Evolutionary conservation across 2,888 invertebrate species (phyloP), one percentile per base, ranked within the genome.

Genomic region (Aspidiotus rigidus): DNA sequence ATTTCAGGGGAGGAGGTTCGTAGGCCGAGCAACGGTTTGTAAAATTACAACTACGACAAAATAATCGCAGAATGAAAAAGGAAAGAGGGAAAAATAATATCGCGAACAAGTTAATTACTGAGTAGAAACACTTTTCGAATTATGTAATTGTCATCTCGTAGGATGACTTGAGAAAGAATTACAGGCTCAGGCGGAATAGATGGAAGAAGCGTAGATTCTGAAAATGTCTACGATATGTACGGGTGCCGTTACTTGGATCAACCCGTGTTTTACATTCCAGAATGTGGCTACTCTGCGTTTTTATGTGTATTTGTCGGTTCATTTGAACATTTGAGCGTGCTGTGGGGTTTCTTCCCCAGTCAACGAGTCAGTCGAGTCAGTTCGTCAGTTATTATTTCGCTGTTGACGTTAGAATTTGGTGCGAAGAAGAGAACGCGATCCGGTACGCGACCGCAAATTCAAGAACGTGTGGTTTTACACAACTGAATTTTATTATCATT

Each of bases 231-330:
- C 16, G 15, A 10, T 16, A 57, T 57, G 10, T 28, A 53, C 62
- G 9, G 28, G 28, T 28, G 28, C 28, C 28, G 28, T 5, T 28
- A 28, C 28, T 28, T 28, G 28, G 28, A 28, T 28, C 28, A 28
- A 28, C 44, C 42, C n/a, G 13, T 66, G 42, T 66, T 66, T 66
- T 56, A 57, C 66, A 66, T 66, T 66, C 44, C 44, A 66, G 66
- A 66, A 66, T 60, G 59, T 66, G 66, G 66, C 66, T 66, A 66
- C 66, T 66, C 66, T 66, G 66, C 66, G 66, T 66, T 66, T 66
- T 66, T 66, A 66, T 66, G 66, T 64, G 64, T 66, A 66, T 66
- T 66, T 66, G 66, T 59, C 66, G 66, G 66, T 66, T 66, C 28
- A 66, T 66, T 66, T 66, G 66, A 66, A 66, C 66, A 66, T 59